Percentiles rank a stretch among this genome's conserved stretches.
phyloP scores from a whole-genome alignment of 2,888 invertebrate species.

The Limnephilus lunatus region DNA sequence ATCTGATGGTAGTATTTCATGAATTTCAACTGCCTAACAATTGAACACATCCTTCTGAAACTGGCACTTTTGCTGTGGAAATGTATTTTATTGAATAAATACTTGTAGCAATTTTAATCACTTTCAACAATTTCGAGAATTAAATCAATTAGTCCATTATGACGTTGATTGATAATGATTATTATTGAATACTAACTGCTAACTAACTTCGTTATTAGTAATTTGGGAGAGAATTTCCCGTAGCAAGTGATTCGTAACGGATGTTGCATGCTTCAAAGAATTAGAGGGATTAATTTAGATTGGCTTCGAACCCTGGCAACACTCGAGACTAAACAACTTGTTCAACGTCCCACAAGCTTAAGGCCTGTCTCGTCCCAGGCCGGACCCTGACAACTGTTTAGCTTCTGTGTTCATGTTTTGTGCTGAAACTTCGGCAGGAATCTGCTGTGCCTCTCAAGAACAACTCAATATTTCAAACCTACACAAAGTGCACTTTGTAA shows the following conservation, averaged over 20 bases:
- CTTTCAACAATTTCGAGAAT: not conserved
- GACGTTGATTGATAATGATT: not conserved
- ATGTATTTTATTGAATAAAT: not conserved
- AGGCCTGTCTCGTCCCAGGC: not conserved
- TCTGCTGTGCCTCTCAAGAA: not conserved
- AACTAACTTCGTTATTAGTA: not conserved
- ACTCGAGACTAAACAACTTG: conserved; percentile 22
- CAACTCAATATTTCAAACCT: not conserved
- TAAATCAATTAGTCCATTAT: not conserved
- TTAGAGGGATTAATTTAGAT: conserved; percentile 25
- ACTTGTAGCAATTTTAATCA: not conserved
- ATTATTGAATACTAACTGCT: not conserved
- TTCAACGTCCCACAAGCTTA: conserved; percentile 8
- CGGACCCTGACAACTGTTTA: not conserved
- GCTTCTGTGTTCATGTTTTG: not conserved
- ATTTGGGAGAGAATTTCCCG: not conserved
- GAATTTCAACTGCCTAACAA: not conserved
- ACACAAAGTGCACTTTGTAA: not conserved
- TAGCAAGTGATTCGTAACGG: conserved; percentile 20
- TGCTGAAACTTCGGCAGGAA: not conserved
- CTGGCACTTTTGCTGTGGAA: not conserved
- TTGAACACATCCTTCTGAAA: not conserved
- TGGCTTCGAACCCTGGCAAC: conserved; percentile 7
- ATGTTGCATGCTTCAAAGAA: conserved; percentile 39
- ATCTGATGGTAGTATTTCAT: not conserved